phyloP scores from a whole-genome alignment of 1,140 invertebrate species.

The Antheraea pernyi region DNA sequence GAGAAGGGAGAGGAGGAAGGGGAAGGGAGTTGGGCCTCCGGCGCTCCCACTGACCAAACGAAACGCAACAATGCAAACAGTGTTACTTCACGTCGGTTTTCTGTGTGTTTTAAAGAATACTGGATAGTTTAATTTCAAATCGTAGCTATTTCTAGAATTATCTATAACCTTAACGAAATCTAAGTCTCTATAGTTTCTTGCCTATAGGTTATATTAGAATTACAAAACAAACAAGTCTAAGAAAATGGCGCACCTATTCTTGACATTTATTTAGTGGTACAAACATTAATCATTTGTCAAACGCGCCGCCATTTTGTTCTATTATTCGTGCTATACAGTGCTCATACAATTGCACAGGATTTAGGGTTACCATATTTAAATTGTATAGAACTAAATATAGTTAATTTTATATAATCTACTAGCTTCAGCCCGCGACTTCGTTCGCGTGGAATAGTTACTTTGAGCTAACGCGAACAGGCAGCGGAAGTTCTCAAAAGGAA shows the following conservation, averaged over 20 bases:
- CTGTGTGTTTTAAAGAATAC: too few relatives aligned
- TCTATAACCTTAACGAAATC: not conserved
- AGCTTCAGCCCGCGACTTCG: too few relatives aligned
- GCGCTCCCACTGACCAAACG: too few relatives aligned
- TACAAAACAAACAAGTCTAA: constrained; percentile 3
- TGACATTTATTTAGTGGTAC: constrained; percentile 38
- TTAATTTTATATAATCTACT: too few relatives aligned
- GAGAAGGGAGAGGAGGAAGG: too few relatives aligned
- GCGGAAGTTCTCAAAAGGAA: too few relatives aligned
- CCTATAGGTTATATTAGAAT: not conserved
- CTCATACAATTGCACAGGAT: constrained; percentile 19
- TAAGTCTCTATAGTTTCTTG: not conserved
- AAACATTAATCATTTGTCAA: constrained; percentile 54
- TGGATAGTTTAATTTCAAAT: too few relatives aligned
- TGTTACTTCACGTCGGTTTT: too few relatives aligned
- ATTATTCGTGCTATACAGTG: constrained; percentile 36
- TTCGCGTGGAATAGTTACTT: too few relatives aligned
- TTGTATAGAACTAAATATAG: not conserved
- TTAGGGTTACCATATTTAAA: constrained; percentile 11
- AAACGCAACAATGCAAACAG: too few relatives aligned
- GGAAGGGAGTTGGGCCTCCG: too few relatives aligned
- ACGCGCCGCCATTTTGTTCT: constrained; percentile 47
- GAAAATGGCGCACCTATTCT: constrained; percentile 17
- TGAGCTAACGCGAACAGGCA: too few relatives aligned
- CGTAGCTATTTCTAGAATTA: not conserved